phyloP scores from a whole-genome alignment of 2,797 vertebrate species.

The Eurystomus glaucurus region DNA sequence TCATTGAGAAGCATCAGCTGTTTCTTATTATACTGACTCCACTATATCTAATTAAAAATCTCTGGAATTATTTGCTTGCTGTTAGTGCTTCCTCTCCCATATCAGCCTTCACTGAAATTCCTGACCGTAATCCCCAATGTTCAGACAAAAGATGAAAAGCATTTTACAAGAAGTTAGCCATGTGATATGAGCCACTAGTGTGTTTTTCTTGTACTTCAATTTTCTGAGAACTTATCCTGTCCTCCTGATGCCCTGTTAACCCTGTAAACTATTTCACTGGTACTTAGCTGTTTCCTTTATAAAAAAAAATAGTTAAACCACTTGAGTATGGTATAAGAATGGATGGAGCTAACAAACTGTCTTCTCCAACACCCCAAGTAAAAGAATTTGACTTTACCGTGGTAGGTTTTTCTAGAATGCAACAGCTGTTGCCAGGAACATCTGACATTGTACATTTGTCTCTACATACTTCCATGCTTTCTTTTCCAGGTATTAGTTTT shows the following conservation, averaged over 20 bases:
- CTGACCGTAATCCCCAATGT: neutral
- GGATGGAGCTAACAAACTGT: neutral
- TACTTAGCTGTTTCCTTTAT: neutral
- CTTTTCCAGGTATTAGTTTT: neutral
- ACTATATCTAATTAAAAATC: conserved; percentile 67
- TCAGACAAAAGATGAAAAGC: neutral
- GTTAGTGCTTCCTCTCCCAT: neutral
- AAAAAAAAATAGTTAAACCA: neutral
- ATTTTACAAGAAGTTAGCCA: neutral
- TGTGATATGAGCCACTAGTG: neutral
- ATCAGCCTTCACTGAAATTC: neutral
- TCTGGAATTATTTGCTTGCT: conserved; percentile 67
- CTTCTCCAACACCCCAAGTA: neutral
- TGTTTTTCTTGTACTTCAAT: neutral
- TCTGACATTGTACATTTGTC: neutral
- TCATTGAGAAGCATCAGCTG: conserved; percentile 69
- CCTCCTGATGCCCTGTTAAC: neutral
- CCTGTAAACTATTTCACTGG: neutral
- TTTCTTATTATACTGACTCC: conserved; percentile 53
- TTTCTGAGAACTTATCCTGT: neutral
- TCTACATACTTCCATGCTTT: neutral
- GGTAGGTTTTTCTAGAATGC: neutral
- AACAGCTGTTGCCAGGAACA: neutral
- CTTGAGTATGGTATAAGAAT: neutral
- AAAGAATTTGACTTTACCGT: neutral